Evolutionary conservation across 2,797 vertebrate genomes (phyloP).

Genomic region (Rhynchotus rufescens): DNA sequence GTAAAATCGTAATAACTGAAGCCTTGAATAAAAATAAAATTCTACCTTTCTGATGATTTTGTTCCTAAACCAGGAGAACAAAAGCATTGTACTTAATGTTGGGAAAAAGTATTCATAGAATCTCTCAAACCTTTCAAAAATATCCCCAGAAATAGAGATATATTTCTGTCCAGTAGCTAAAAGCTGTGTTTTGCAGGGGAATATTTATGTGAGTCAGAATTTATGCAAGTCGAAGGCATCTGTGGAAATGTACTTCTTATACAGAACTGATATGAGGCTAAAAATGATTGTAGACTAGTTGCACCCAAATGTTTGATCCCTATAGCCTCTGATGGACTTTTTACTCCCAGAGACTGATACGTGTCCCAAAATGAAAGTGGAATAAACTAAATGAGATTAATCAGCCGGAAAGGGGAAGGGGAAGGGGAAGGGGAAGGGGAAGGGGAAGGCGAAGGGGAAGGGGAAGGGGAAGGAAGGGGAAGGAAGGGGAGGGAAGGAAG

Average conservation of each 20-base stretch:
- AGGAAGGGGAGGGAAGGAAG: too few species aligned
- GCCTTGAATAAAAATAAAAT: not conserved
- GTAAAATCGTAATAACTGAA: not conserved
- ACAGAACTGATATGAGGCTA: not conserved
- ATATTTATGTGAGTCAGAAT: not conserved
- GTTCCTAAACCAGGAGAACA: not conserved
- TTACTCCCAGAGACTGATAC: not conserved
- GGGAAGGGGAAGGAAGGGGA: too few species aligned
- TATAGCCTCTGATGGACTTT: not conserved
- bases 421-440: too few species aligned
- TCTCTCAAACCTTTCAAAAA: not conserved
- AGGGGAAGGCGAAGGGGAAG: too few species aligned
- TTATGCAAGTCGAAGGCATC: not conserved
- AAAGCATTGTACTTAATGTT: not conserved
- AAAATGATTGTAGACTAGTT: not conserved
- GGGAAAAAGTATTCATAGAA: not conserved
- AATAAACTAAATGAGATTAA: constrained; percentile 19
- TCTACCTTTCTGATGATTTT: not conserved
- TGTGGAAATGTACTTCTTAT: not conserved
- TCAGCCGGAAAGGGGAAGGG: not conserved
- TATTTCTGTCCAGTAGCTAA: not conserved
- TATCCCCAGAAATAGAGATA: not conserved
- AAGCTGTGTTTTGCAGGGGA: not conserved
- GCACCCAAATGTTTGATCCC: not conserved
- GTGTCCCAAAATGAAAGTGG: not conserved